Evolutionary conservation across 2,797 vertebrate genomes (phyloP).

Genomic region (Phyllotis vaccarum): DNA sequence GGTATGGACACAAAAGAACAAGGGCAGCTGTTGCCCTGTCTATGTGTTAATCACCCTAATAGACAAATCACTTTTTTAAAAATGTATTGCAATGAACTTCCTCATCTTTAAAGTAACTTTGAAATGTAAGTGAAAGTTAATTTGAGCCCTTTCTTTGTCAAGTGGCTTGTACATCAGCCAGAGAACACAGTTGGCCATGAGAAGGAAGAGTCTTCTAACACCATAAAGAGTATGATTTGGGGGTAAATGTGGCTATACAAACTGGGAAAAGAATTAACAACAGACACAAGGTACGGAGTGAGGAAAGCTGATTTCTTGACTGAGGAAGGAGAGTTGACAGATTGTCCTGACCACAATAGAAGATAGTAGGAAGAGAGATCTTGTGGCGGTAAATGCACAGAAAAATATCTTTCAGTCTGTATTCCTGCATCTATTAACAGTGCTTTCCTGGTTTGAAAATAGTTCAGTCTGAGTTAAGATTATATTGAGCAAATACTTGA

Average conservation of each 20-base stretch:
- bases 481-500: background rate
- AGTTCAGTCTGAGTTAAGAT: background rate
- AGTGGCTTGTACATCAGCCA: slow-evolving; percentile 54
- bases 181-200: slow-evolving; percentile 20
- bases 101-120: background rate
- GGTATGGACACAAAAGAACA: background rate
- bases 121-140: slow-evolving; percentile 50
- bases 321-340: background rate
- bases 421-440: background rate
- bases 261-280: background rate
- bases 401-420: background rate
- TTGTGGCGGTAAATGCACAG: background rate
- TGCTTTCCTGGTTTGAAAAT: background rate
- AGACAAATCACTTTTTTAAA: background rate
- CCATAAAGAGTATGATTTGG: slow-evolving; percentile 31
- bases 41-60: background rate
- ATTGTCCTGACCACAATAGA: too few species aligned
- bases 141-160: slow-evolving; percentile 55
- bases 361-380: background rate
- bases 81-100: background rate
- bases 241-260: background rate
- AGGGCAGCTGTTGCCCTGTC: background rate
- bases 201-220: slow-evolving; percentile 35
- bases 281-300: background rate
- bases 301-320: background rate